Evolutionary conservation across 2,113 vertebrate species (phyloP), one percentile per base, ranked within the genome.

Genomic region (Equus quagga): DNA sequence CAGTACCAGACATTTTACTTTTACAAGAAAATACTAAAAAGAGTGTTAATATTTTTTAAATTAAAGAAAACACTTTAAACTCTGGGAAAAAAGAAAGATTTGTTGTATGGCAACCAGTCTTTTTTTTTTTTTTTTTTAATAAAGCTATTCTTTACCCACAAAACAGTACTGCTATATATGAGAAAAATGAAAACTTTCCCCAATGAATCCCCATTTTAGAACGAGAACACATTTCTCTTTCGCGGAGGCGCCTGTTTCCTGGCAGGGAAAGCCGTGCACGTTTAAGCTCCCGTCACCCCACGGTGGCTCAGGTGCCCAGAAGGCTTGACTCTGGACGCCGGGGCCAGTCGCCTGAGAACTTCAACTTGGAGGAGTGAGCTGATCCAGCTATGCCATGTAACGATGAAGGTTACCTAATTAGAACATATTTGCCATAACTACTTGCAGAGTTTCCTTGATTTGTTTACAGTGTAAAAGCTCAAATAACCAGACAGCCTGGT

Each of bases 61-160:
- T 94, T 92, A 95, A 89, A 89, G n/a, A 96, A 72, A 96, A 84
- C 70, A 78, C 44, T 82, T 95, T 83, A 92, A 97, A 92, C n/a
- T 69, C 36, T 91, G 26, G 24, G 19, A 41, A 83, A 46, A 67
- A 85, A 44, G 13, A 58, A 62, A 84, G 19, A n/a, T 62, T 56
- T 89, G 73, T 83, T 89, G 62, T 96, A 79, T 91, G 58, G 44
- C 31, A 70, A 86, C 23, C 46, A 81, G 60, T 26, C 36, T 24
- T 62, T 67, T 95, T 44, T 72, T 65, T 58, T 92, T 95, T 44
- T 72, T 44, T 31, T 64, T 75, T 21, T 24, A 97, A 86, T 65
- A 78, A 89, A 94, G 2, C 44, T 85, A 90, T 70, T 94, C 14
- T 90, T 97, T 51, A 75, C 28, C 31, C n/a, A 51, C 24, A 76